Conservation (phyloP, 2,113 vertebrate species). For the Tringa solitaria region DNA sequence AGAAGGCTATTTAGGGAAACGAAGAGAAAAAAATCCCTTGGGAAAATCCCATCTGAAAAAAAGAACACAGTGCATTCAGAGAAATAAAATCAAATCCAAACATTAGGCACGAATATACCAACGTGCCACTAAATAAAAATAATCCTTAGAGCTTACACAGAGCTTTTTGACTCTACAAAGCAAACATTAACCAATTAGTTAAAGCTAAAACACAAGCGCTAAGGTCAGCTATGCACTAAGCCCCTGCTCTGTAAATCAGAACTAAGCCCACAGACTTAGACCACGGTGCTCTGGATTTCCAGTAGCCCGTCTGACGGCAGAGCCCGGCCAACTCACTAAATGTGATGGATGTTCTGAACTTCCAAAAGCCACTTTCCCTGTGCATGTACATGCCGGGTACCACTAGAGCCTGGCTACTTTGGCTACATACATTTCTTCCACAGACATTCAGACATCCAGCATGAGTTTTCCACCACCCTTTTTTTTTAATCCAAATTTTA, state of each 20-base stretch:
- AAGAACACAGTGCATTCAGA: not conserved
- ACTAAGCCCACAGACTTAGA: conserved; percentile 20
- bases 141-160: conserved; percentile 33
- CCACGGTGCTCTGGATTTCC: not conserved
- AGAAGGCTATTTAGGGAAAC: conserved; percentile 7
- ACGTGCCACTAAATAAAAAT: conserved; percentile 44
- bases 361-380: not conserved
- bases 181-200: conserved; percentile 63
- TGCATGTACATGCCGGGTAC: accelerated
- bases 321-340: not conserved
- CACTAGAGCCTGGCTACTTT: not conserved
- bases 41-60: conserved; percentile 22
- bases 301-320: not conserved
- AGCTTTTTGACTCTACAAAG: conserved; percentile 50
- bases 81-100: conserved; percentile 20
- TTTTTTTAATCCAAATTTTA: conserved; percentile 6
- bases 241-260: conserved; percentile 8
- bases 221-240: conserved; percentile 35
- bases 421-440: not conserved
- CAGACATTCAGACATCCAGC: not conserved
- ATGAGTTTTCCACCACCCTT: not conserved
- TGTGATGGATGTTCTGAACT: not conserved
- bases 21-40: not conserved
- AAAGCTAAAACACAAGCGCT: conserved; percentile 1
- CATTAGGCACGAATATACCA: conserved; percentile 19